These are phyloP conservation scores for Melanotaenia boesemani DNA, from an alignment of 2,797 vertebrate genomes.

Conservation along the genomic window DNA sequence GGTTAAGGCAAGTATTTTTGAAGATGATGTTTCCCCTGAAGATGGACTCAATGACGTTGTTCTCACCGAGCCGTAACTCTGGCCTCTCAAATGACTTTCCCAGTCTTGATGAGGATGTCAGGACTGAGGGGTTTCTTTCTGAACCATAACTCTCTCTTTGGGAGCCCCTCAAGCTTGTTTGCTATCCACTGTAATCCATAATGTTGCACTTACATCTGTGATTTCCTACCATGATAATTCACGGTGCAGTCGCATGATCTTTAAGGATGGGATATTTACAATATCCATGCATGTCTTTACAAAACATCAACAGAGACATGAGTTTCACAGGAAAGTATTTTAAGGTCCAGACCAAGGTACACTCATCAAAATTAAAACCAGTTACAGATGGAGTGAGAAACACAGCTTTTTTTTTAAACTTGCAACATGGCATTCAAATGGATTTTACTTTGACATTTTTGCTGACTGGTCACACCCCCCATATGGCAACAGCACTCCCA, in stretches of 20 bases:
- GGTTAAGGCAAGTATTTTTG: slow-evolving; percentile 20
- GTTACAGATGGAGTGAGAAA: neutral
- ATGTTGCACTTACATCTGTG: slow-evolving; percentile 40
- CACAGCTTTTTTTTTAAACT: neutral
- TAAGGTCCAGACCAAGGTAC: neutral
- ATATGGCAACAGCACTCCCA: too few species aligned
- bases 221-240: slow-evolving; percentile 30
- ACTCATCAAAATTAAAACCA: neutral
- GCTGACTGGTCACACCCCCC: too few species aligned
- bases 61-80: slow-evolving; percentile 43
- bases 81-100: slow-evolving; percentile 63
- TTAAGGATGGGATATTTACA: neutral
- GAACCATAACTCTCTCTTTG: slow-evolving; percentile 62
- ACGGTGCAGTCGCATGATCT: slow-evolving; percentile 15
- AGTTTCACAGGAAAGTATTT: slow-evolving; percentile 1
- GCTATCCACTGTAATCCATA: slow-evolving; percentile 22
- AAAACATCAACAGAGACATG: neutral
- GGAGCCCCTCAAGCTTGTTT: slow-evolving; percentile 57
- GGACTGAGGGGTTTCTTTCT: slow-evolving; percentile 50
- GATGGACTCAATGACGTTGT: slow-evolving; percentile 53
- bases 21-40: slow-evolving; percentile 33
- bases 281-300: neutral
- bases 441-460: too few species aligned
- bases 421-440: too few species aligned
- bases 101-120: slow-evolving; percentile 58